Evolutionary conservation across 2,888 invertebrate genomes (phyloP), one percentile per base, ranked within the genome.

Genomic region (Labia minor): DNA sequence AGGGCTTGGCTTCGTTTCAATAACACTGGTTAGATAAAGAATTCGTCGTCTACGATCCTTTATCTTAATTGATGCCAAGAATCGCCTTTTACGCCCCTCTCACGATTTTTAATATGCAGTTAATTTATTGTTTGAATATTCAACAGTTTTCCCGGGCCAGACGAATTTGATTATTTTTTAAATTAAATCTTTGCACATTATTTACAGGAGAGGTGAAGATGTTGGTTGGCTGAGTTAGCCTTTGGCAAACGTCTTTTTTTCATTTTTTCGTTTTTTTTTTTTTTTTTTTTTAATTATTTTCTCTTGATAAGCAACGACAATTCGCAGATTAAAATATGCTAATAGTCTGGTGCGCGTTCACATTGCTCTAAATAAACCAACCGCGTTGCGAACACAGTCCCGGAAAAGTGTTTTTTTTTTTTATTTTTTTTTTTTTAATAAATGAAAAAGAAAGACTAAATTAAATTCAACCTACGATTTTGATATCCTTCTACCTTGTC

Each of bases 121-220:
- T 68, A 66, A 66, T 68, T 66, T 66, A 66, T 64, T 67, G 65
- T 63, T 65, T 68, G 68, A 68, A 67, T 68, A 68, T 68, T 68
- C 68, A 68, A 20, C 65, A 66, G 63, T 66, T 49, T 49, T 4
- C n/a, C 49, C 49, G 49, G 2, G 49, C 14, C n/a, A 49, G 49
- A 49, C 49, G 49, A 49, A 49, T 49, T 49, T 49, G 49, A 49
- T 49, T 49, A 49, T 49, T 49, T 49, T 49, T 49, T 49, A 49
- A 49, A 49, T 49, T 49, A 49, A 49, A 49, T 49, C 49, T 49
- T 49, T 49, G 49, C 49, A 49, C 49, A 49, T 49, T 49, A 49
- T 49, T 49, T 49, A 49, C 49, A 49, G 49, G 49, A 49, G 49
- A 49, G 49, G 49, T 49, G 49, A 49, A 49, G 49, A 49, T 49